Evolutionary conservation across 2,888 invertebrate genomes (phyloP), one percentile per base, ranked within the genome.

Genomic region (Ophraella communa): DNA sequence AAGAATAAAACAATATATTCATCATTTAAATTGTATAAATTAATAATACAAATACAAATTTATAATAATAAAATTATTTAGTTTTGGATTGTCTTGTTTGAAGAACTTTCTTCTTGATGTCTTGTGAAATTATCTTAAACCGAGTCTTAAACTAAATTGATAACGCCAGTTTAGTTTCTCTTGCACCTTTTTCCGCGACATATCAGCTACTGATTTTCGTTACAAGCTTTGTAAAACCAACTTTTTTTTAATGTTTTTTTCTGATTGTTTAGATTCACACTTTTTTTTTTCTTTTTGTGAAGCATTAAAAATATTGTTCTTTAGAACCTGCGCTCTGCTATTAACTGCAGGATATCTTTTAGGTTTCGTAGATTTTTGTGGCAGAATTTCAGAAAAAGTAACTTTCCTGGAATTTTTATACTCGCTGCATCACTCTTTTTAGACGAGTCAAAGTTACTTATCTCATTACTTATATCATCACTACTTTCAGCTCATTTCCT

Each of bases 291-390:
- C 35, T 35, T 35, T 35, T 35, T 35, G 35, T 35, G 3, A 4
- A 7, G 35, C 4, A 35, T 35, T 35, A 27, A 51, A 51, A 24
- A 51, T 21, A 23, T 1, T 18, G 30, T 27, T 53, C 18, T 30
- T 35, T 8, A 53, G 3, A 53, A 53, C 53, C 35, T 53, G 35
- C 18, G 53, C 53, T 53, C 53, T 33, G 18, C 35, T 30, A 33
- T 33, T 53, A 30, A 53, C 14, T 20, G 53, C 53, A 14, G 53
- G 53, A 35, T 35, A 7, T 53, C 35, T 30, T 4, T 20, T 53
- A 33, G 35, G 53, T 30, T n/a, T 27, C 1, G 24, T 14, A 52
- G 51, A 23, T n/a, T 52, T n/a, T 27, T 35, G 35, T 11, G 35
- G n/a, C n/a, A 35, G 35, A 35, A 35, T 27, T 52, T 27, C 27